These are phyloP conservation scores for Orthonevra nobilis DNA, from an alignment of 2,888 invertebrate genomes.

Conservation along the genomic window DNA sequence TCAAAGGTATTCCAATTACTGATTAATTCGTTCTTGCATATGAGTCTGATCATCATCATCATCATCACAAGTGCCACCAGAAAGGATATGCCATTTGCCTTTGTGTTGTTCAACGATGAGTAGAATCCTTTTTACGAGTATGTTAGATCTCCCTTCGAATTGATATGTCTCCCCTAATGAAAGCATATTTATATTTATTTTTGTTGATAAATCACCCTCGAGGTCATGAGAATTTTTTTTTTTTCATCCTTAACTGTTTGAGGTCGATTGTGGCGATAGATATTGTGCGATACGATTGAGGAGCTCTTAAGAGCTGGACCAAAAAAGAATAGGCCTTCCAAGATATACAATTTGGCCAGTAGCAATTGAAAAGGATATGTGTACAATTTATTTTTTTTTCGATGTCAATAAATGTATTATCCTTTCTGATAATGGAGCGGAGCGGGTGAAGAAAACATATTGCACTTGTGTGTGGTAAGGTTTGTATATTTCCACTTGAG, in stretches of 20 bases:
- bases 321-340: conserved; percentile 50
- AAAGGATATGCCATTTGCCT: conserved; percentile 56
- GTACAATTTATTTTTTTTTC: conserved; percentile 58
- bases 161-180: conserved; percentile 29
- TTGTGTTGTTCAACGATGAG: conserved; percentile 37
- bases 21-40: conserved; percentile 63
- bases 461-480: conserved; percentile 64
- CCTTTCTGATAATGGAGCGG: conserved; percentile 35
- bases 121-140: conserved; percentile 56
- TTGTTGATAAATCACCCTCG: conserved; percentile 52
- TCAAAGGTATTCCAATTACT: conserved; percentile 62
- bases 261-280: conserved; percentile 35
- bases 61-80: conserved; percentile 45
- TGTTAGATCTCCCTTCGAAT: conserved; percentile 21
- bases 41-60: conserved; percentile 27
- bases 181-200: conserved; percentile 49
- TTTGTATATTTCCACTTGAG: conserved; percentile 66
- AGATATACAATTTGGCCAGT: conserved; percentile 71
- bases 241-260: conserved; percentile 35
- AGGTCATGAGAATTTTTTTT: conserved; percentile 59
- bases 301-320: conserved; percentile 57
- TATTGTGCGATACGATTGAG: conserved; percentile 48
- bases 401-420: conserved; percentile 64
- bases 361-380: conserved; percentile 70
- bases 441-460: conserved; percentile 35